Evolutionary conservation across 2,888 invertebrate species (phyloP), one percentile per base, ranked within the genome.

Genomic region (Dusona sp.): DNA sequence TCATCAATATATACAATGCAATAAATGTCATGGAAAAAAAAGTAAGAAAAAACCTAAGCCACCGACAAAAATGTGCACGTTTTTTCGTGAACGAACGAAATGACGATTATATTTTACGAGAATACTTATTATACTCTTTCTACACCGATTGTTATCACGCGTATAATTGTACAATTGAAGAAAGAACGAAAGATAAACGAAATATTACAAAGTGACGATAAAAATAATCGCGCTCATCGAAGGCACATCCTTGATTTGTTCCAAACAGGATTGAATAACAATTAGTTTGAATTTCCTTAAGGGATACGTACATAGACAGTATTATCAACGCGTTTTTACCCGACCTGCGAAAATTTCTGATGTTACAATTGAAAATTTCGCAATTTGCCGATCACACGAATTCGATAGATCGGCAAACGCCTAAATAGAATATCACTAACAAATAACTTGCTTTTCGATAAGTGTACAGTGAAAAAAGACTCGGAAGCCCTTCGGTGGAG

Each of bases 41-140:
- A 33, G 73, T 73, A 80, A 70, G 42, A 83, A 36, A 54, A 67
- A 80, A 74, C 48, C 54, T 29, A 16, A 61, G 29, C 64, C 48
- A 51, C 22, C 51, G 36, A 79, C 67, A 33, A 38, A 38, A 33
- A 42, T 48, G 8, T 54, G 54, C 38, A 68, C 75, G 82, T 82
- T 73, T 36, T 45, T 54, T 36, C 61, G 57, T 45, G 25, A 72
- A 36, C 45, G 11, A 42, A 45, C 74, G 72, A 79, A 82, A 75
- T 74, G 68, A 86, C 80, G 78, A 86, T 83, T 88, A 83, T 85
- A 86, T 88, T 88, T 88, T 88, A 86, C 83, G 84, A 88, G 29
- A 74, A 86, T 74, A 81, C 64, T 79, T 79, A 75, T 79, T 57
- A 25, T 75, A 29, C 64, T 86, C 45, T 70, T 85, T 85, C 75